These are phyloP conservation scores for Ectropis crepuscularia DNA, from an alignment of 2,888 invertebrate genomes.

Conservation along the genomic window DNA sequence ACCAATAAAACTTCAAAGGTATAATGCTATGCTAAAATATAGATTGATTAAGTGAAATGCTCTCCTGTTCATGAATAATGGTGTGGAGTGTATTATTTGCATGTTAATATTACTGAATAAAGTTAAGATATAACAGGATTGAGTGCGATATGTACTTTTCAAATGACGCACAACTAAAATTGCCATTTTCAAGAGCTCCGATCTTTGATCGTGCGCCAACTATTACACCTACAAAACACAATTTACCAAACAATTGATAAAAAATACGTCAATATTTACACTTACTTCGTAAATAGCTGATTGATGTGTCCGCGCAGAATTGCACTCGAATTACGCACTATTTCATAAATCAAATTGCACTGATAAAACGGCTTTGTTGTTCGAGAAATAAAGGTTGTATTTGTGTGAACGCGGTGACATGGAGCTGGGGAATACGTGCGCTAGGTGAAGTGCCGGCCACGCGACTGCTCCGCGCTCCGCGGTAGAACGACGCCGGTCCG, in stretches of 20 bases:
- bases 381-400: constrained; percentile 19
- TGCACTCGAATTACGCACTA: constrained; percentile 25
- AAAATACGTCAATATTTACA: constrained; percentile 35
- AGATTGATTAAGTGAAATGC: neutral
- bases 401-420: constrained; percentile 3
- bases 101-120: no score
- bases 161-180: constrained; percentile 20
- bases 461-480: constrained; percentile 53
- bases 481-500: constrained; percentile 12
- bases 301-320: constrained; percentile 18
- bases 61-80: neutral
- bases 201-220: constrained; percentile 27
- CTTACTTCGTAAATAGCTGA: constrained; percentile 33
- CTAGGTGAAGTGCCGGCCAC: constrained; percentile 48
- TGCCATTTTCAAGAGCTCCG: constrained; percentile 19
- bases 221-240: constrained; percentile 1
- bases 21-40: neutral
- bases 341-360: constrained; percentile 34
- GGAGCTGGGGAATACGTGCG: constrained; percentile 20
- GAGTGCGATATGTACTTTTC: neutral
- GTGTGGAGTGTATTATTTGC: no score
- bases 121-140: neutral
- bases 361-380: constrained; percentile 22
- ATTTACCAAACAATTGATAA: constrained; percentile 20
- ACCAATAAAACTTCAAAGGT: neutral